Evolutionary conservation across 2,113 vertebrate species (phyloP), one percentile per base, ranked within the genome.

Genomic region (Plotosus lineatus): DNA sequence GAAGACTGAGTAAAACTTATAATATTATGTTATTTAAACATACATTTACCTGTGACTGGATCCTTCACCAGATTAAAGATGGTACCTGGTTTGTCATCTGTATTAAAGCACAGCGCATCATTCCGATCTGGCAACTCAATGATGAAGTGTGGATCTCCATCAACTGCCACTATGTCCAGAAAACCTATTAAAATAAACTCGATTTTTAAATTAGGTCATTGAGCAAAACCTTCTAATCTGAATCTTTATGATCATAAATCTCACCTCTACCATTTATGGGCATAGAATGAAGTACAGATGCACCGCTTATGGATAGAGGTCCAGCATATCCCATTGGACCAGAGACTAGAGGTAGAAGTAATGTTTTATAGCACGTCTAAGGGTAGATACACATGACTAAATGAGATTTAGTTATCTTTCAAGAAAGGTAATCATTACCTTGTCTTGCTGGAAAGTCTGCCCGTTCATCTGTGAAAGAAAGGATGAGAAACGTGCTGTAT

Each of bases 111-210:
- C 89, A 99, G 82, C 12, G 94, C 90, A 11, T 98, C 95, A 0
- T 94, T 85, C 81, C 89, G 93, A 61, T 95, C 88, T 31, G 94
- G 94, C 33, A 96, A 91, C 5, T 94, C 91, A 69, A 99, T 94
- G 80, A 98, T 92, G 90, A 99, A 98, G 89, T 99, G 97, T 78
- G 97, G 97, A 84, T 99, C 97, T 79, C 95, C 95, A 61, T 98
- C 97, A 92, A 98, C 73, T 36, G 4, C 50, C 4, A 69, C 17
- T 23, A 0, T 28, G 9, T 4, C 3, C 0, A 9, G 12, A 56
- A 33, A 0, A 23, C 0, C 14, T 42, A 51, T 3, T 4, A 36
- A 50, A 74, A 51, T 4, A 61, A 36, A 66, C 36, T 12, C 40
- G 36, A 53, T 75, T 36, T n/a, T 26, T 26, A 75, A 14, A 40